Percentiles rank a stretch among this genome's conserved stretches.
These are phyloP conservation scores for Platerodrilus igneus DNA, from an alignment of 2,888 invertebrate genomes.

Conservation along the genomic window DNA sequence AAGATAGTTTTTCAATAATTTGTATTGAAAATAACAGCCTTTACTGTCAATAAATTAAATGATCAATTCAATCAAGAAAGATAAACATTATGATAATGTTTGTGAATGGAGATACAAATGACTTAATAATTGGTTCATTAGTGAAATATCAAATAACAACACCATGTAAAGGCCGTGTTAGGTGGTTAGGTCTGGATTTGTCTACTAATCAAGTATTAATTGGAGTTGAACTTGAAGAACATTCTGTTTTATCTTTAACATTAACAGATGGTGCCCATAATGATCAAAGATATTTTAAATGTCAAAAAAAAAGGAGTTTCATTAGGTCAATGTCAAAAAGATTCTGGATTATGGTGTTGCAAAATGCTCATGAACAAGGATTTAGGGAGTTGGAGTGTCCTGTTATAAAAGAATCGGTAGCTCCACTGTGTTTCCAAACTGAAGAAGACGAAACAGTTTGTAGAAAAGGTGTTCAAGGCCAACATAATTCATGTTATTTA, in stretches of 20 bases:
- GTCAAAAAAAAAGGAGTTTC: slow-evolving; percentile 74
- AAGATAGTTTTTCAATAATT: too few species aligned
- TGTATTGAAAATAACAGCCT: too few species aligned
- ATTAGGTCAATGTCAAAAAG: slow-evolving; percentile 71
- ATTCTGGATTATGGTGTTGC: slow-evolving; percentile 61
- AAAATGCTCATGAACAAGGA: slow-evolving; percentile 48
- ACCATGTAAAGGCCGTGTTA: slow-evolving; percentile 78
- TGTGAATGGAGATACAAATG: slow-evolving; percentile 48
- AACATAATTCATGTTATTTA: slow-evolving; percentile 97
- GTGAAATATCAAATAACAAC: slow-evolving; percentile 70
- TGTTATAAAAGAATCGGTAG: slow-evolving; percentile 71
- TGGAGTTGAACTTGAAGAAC: slow-evolving; percentile 74
- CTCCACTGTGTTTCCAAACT: slow-evolving; percentile 69
- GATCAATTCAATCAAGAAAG: too few species aligned
- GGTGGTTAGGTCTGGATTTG: slow-evolving; percentile 72
- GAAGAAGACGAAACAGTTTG: slow-evolving; percentile 63
- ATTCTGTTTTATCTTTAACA: slow-evolving; percentile 59
- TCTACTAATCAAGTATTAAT: slow-evolving; percentile 50
- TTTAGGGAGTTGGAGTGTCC: slow-evolving; percentile 73
- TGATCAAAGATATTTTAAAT: slow-evolving; percentile 70
- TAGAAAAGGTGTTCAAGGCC: slow-evolving; percentile 91
- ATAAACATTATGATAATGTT: too few species aligned
- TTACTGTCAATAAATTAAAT: too few species aligned
- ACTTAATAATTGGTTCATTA: slow-evolving; percentile 74
- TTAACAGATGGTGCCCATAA: slow-evolving; percentile 77